Percentiles rank a stretch among this genome's conserved stretches.
Evolutionary conservation across 1,140 invertebrate genomes (phyloP).

Genomic region (Sinonovacula constricta): DNA sequence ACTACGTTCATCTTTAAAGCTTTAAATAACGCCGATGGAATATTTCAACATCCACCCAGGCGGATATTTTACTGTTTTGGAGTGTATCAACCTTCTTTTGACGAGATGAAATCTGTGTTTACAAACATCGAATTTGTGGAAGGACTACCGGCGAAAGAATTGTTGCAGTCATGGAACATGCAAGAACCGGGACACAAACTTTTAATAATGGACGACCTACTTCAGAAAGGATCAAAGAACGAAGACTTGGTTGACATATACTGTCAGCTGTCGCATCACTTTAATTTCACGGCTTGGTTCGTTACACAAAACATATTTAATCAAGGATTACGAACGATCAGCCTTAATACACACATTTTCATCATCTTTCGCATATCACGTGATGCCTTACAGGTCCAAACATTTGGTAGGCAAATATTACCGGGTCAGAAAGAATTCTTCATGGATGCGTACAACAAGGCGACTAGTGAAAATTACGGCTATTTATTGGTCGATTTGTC

Average conservation of each 20-base stretch:
- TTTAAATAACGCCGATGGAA: too few relatives aligned
- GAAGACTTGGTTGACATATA: neutral
- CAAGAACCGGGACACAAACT: neutral
- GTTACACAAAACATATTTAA: conserved; percentile 26
- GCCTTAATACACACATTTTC: conserved; percentile 42
- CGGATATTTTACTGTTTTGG: too few relatives aligned
- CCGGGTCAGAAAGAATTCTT: conserved; percentile 20
- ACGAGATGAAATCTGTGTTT: neutral
- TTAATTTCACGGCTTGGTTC: neutral
- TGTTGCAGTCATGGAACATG: neutral
- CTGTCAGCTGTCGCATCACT: conserved; percentile 18
- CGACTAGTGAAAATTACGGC: neutral
- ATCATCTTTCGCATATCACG: conserved; percentile 34
- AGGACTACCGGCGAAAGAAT: conserved; percentile 1
- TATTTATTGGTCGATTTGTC: conserved; percentile 18
- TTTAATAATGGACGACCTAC: neutral
- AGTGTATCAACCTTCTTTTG: conserved; percentile 6
- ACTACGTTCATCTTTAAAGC: too few relatives aligned
- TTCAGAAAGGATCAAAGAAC: neutral
- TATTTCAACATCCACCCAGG: too few relatives aligned
- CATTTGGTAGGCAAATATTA: conserved; percentile 50
- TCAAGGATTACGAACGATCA: conserved; percentile 40
- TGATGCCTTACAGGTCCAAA: conserved; percentile 30
- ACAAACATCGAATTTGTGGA: neutral
- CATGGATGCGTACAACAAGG: conserved; percentile 20